Evolutionary conservation across 2,113 vertebrate genomes (phyloP), one percentile per base, ranked within the genome.

Genomic region (Rhabdornis inornatus): DNA sequence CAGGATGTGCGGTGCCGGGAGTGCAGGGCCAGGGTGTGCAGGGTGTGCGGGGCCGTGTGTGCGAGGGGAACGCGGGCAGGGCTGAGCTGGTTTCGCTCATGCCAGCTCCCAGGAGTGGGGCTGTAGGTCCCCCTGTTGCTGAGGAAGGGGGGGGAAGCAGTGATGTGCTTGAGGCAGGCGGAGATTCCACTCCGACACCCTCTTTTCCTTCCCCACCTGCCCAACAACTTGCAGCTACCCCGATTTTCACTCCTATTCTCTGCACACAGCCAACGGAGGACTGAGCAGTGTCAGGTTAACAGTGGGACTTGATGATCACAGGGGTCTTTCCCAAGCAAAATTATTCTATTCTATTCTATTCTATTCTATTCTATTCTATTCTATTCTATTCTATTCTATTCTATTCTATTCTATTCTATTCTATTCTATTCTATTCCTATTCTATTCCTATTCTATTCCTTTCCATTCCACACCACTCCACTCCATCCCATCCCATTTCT

Each of bases 221-320:
- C 8, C 16, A 39, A 4, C 63, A 19, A 0, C 55, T 76, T 18
- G 39, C 52, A 56, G 31, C 2, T 6, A 15, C 8, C 15, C 11
- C 22, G 8, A 0, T 24, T 20, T 23, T 33, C 21, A 14, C 11
- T 47, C 4, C 0, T 19, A 0, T 12, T 20, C 27, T 16, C 52
- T 33, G 33, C 28, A 0, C 6, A 3, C 53, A 8, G 25, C 53
- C 59, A 2, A 0, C 1, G 31, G 19, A 11, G 25, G 39, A 2
- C 37, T 27, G 6, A 12, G 7, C 5, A 7, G 13, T 3, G 23
- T 7, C 4, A 6, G 15, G 33, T 14, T 10, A 15, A 13, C 39
- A 2, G 59, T 2, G 40, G 72, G 20, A 13, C 19, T 59, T 8
- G 0, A 1, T 39, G 22, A 3, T 18, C 33, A 28, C 10, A 3